Percentiles rank a stretch among this genome's conserved stretches.
Conservation (phyloP, 2,113 vertebrate species). For the Tauraco erythrolophus region DNA sequence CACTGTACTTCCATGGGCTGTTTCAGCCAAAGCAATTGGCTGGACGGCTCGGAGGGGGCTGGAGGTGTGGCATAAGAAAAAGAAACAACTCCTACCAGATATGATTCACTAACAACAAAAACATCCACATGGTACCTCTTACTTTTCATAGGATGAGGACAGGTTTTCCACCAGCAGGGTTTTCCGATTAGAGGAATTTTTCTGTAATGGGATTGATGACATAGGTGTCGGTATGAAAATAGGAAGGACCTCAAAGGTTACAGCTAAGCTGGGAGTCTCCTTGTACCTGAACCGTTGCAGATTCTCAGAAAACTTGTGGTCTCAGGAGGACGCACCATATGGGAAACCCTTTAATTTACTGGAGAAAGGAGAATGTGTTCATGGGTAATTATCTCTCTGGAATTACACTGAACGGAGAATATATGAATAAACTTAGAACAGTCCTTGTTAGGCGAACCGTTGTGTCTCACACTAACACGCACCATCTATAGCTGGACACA, state of each 20-base stretch:
- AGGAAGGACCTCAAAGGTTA: slow-evolving; percentile 70
- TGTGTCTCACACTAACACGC: neutral
- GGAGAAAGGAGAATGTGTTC: neutral
- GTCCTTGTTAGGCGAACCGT: neutral
- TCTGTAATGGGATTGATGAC: slow-evolving; percentile 67
- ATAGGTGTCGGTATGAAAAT: slow-evolving; percentile 65
- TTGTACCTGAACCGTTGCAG: slow-evolving; percentile 21
- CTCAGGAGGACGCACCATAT: neutral
- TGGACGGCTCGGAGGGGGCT: neutral
- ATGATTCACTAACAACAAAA: slow-evolving; percentile 76
- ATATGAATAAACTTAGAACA: neutral
- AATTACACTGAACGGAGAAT: slow-evolving; percentile 45
- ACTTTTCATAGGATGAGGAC: slow-evolving; percentile 64
- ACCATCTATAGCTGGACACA: neutral
- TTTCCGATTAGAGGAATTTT: slow-evolving; percentile 70
- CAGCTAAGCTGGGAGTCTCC: slow-evolving; percentile 66
- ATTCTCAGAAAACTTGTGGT: slow-evolving; percentile 50
- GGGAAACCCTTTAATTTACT: slow-evolving; percentile 66
- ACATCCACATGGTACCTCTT: slow-evolving; percentile 50
- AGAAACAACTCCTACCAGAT: slow-evolving; percentile 60
- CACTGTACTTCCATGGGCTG: neutral
- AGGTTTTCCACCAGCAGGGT: slow-evolving; percentile 67
- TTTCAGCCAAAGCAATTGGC: slow-evolving; percentile 35
- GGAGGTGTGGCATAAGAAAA: slow-evolving; percentile 35
- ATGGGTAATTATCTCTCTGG: slow-evolving; percentile 66